A percentile compares a stretch with the other conserved stretches of the same genome.
These are phyloP conservation scores for Ptychoptera contaminata DNA, from an alignment of 2,888 invertebrate genomes.

Conservation along the genomic window DNA sequence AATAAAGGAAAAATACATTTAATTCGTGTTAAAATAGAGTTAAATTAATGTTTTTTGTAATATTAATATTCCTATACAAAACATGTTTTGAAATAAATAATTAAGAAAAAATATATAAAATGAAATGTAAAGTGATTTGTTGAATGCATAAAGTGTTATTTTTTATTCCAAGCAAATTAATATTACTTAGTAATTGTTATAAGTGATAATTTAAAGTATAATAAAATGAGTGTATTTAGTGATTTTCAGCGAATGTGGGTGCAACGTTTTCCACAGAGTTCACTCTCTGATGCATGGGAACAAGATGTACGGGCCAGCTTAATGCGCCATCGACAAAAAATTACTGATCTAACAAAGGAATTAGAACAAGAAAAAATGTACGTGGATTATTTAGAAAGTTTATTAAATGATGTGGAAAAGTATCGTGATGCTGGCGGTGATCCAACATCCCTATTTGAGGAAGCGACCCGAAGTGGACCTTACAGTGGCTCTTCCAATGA, in stretches of 20 bases:
- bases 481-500: conserved; percentile 8
- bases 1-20: no score
- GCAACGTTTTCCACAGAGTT: conserved; percentile 80
- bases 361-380: conserved; percentile 82
- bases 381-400: conserved; percentile 73
- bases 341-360: conserved; percentile 64
- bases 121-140: no score
- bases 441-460: conserved; percentile 31
- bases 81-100: no score
- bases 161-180: no score
- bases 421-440: conserved; percentile 42
- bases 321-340: conserved; percentile 77
- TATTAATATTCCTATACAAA: no score
- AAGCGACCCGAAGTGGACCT: conserved; percentile 18
- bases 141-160: no score
- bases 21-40: no score
- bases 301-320: conserved; percentile 83
- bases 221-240: conserved; percentile 67
- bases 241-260: conserved; percentile 87
- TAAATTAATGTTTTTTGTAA: no score
- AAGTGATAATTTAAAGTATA: no score
- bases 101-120: no score
- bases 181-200: no score
- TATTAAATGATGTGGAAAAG: conserved; percentile 72
- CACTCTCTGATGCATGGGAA: conserved; percentile 82